Evolutionary conservation across 35 echinoderm and acorn worm genomes (phyloP).

Genomic region (Chiridota heheva): DNA sequence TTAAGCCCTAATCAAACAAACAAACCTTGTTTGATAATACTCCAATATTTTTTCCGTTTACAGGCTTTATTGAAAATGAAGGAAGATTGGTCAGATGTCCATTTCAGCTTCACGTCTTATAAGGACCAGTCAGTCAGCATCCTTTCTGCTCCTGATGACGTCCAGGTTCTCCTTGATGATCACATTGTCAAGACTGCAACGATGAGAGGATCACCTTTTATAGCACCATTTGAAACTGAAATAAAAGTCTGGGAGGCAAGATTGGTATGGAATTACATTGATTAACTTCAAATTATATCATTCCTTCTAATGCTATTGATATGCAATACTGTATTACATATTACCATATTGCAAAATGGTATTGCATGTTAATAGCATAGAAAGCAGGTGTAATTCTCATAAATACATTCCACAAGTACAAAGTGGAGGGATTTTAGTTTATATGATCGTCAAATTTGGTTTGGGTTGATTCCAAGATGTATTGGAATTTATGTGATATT

Average conservation of each 20-base stretch:
- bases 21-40: neutral
- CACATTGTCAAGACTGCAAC: conserved; percentile 97
- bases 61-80: conserved; percentile 94
- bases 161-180: conserved; percentile 93
- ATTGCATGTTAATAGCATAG: no score
- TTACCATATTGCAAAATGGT: no score
- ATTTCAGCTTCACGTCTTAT: conserved; percentile 94
- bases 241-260: conserved; percentile 91
- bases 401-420: no score
- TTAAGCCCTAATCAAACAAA: no score
- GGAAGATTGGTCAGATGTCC: conserved; percentile 77
- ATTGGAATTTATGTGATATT: no score
- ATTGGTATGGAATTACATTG: conserved; percentile 61
- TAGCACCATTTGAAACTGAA: conserved; percentile 89
- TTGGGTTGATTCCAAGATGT: no score
- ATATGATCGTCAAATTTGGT: no score
- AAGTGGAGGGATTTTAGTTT: no score
- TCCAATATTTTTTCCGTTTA: neutral
- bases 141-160: conserved; percentile 88
- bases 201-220: conserved; percentile 95
- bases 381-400: no score
- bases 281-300: no score
- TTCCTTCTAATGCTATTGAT: neutral
- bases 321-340: conserved; percentile 9
- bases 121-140: conserved; percentile 91